A percentile compares a stretch with the other conserved stretches of the same genome.
Conservation (phyloP, 1,140 invertebrate species). For the Ctenoplectra terminalis region DNA sequence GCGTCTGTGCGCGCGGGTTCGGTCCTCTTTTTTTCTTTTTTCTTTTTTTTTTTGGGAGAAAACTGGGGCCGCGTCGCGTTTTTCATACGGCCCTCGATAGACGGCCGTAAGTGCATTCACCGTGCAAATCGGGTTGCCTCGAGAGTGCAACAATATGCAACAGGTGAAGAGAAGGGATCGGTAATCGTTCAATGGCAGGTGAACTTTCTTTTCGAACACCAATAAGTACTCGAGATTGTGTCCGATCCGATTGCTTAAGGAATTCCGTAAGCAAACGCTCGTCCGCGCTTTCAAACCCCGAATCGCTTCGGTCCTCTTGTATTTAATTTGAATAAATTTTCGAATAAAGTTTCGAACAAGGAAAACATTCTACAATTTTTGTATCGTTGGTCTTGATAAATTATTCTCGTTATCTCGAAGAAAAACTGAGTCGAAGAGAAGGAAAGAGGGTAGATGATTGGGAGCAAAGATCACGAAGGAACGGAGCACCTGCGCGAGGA, state of each 20-base stretch:
- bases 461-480: slow-evolving; percentile 5
- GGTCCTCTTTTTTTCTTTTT: slow-evolving; percentile 20
- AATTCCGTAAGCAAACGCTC: slow-evolving; percentile 16
- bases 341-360: neutral
- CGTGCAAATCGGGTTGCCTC: slow-evolving; percentile 77
- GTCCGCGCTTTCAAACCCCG: no score
- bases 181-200: slow-evolving; percentile 69
- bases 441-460: neutral
- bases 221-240: slow-evolving; percentile 64
- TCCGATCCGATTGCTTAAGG: slow-evolving; percentile 40
- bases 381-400: slow-evolving; percentile 4
- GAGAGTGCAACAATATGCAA: slow-evolving; percentile 76
- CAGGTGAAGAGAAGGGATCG: slow-evolving; percentile 73
- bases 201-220: slow-evolving; percentile 59
- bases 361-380: no score
- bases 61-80: slow-evolving; percentile 67
- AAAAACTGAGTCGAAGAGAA: neutral
- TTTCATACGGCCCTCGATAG: slow-evolving; percentile 68
- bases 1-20: slow-evolving; percentile 30
- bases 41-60: slow-evolving; percentile 54
- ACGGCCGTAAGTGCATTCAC: slow-evolving; percentile 75
- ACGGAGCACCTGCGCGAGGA: slow-evolving; percentile 27
- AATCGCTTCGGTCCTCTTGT: no score
- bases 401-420: slow-evolving; percentile 13
- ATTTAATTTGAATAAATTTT: no score